Base-by-base conservation (phyloP, 64 coral and sea anemone species). In the Porites lutea region DNA sequence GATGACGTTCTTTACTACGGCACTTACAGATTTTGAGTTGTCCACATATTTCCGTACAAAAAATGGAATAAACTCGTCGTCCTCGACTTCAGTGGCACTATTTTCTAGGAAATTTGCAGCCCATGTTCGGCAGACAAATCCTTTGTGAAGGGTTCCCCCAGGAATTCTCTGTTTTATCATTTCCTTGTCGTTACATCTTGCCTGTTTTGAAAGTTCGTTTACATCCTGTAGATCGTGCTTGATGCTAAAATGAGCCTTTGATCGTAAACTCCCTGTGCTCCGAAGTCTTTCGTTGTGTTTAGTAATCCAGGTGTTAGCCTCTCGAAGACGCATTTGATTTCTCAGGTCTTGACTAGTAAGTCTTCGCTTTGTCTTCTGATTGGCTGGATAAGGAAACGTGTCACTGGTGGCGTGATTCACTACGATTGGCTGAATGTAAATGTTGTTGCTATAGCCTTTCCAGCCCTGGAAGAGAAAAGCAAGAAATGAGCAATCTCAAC, bases 401-500 rank as follows among this genome's bases (percentile, higher is more conserved):
- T 88, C 82, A 3, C 75, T 16, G 19, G 5, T 76, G 0, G 44
- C 46, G 23, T 86, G 72, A 58, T 97, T 76, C 4, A 97, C 88
- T 37, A 82, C 87, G 43, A 97, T 93, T 53, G 95, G 95, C 50
- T 91, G 88, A 59, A 97, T 94, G 27, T 97, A 97, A 58, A 97
- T 91, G 65, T 88, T 94, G 23, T 94, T 97, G 45, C 92, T 71
- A 69, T 94, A 97, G 50, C 95, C 95, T 82, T 94, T 94, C 92
- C 95, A 97, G 11, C 91, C 88, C 95, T 97, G 48, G 57, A 46
- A 74, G 55, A 15, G 58, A 83, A 59, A 48, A 71, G 11, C 5
- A 37, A 5, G 21, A 67, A 67, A 67, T 2, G 64, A 83, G 71
- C 27, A 37, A 37, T 37, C 27, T 37, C 1, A 37, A 37, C 27